Evolutionary conservation across 1,140 invertebrate genomes (phyloP), one percentile per base, ranked within the genome.

Genomic region (Drosophila gunungcola): DNA sequence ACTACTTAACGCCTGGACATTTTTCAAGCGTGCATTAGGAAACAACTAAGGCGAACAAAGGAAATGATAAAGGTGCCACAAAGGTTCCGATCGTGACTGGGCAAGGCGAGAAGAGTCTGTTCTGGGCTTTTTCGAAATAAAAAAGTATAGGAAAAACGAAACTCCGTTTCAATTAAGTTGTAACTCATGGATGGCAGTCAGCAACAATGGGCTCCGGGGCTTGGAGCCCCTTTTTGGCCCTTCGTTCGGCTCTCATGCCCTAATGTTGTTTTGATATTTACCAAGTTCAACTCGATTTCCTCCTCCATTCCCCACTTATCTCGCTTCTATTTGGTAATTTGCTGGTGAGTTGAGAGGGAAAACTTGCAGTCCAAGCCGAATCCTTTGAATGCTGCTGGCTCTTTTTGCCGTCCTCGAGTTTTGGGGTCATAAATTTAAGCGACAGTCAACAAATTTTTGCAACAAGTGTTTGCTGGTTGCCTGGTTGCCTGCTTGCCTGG

Each of bases 391-490:
- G 60, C 58, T 51, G 53, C 49, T 62, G 65, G 57, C 65, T 63
- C 52, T 64, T 64, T 63, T 48, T 43, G 69, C 34, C 32, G 52
- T 49, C 58, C 32, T 21, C 58, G 48, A n/a, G 42, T 72, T 57
- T 75, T 56, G 70, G 64, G 82, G 89, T 78, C 78, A 92, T 92
- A 92, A 91, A 92, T 92, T 91, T 75, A 65, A 82, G 85, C 83
- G 80, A 92, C 75, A 81, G 89, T 91, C 89, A 90, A 91, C 89
- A 91, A 91, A 88, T 86, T 86, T 67, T 81, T 53, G 91, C 91
- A 92, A 92, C 89, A 92, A 92, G 91, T 92, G 83, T 77, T 73
- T 88, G 58, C 60, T 21, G 16, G 16, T 21, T 21, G 16, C 16
- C 61, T 58, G 32, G 75, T 21, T 21, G 16, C 16, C 60, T 21